Percentiles rank a stretch among this genome's conserved stretches.
Conservation (phyloP, 2,888 invertebrate genomes). For the Ophion obscuratus region DNA sequence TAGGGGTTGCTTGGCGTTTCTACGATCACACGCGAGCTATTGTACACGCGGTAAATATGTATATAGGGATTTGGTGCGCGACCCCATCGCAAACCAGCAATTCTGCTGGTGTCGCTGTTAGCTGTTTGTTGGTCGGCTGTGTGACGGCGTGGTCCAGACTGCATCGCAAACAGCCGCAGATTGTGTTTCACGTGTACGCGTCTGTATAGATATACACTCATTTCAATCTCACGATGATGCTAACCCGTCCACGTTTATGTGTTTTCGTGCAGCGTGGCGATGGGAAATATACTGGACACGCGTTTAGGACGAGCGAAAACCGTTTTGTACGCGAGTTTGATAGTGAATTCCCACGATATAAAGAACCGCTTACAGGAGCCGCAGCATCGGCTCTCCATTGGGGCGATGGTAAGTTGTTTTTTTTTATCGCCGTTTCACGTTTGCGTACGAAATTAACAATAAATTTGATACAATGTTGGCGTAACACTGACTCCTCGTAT, state of each 20-base stretch:
- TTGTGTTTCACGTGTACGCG: constrained; percentile 34
- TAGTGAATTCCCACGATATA: constrained; percentile 37
- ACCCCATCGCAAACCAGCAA: constrained; percentile 23
- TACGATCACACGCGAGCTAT: neutral
- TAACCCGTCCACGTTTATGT: constrained; percentile 42
- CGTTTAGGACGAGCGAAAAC: constrained; percentile 65
- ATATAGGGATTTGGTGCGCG: constrained; percentile 18
- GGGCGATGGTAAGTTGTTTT: neutral
- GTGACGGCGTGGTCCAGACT: constrained; percentile 63
- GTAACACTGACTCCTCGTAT: neutral
- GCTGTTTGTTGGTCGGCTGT: constrained; percentile 64
- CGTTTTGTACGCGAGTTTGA: constrained; percentile 64
- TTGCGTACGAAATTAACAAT: constrained; percentile 78
- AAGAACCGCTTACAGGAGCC: constrained; percentile 72
- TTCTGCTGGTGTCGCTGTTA: constrained; percentile 55
- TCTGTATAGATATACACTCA: constrained; percentile 3
- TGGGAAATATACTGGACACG: constrained; percentile 54
- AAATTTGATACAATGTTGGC: constrained; percentile 69
- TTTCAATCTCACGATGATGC: constrained; percentile 32
- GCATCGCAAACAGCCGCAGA: constrained; percentile 63
- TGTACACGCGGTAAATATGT: neutral
- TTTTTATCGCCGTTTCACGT: constrained; percentile 10
- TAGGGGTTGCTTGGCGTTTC: neutral
- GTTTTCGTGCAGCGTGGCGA: constrained; percentile 13
- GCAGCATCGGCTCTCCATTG: constrained; percentile 21